Evolutionary conservation across 2,888 invertebrate genomes (phyloP), one percentile per base, ranked within the genome.

Genomic region (Venustoraphidia nigricollis): DNA sequence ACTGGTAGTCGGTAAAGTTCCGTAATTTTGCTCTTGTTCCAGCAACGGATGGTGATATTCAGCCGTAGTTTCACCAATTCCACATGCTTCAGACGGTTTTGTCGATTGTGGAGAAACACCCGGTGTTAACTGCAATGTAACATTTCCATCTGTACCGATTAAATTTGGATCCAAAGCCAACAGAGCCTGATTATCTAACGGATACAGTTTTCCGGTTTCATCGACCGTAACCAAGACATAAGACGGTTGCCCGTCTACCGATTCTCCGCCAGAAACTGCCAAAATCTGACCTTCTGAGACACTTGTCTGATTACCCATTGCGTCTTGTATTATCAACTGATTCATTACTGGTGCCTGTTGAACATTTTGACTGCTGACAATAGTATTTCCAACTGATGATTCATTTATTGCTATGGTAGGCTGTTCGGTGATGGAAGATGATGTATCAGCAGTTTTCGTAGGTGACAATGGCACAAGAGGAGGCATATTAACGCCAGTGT

Each of bases 201-300:
- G 82, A 14, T 79, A 79, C 47, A 81, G 72, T 42, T 78, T 78
- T 41, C 83, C 79, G 48, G 77, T 75, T 54, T 83, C 81, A 56
- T 81, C 81, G n/a, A 82, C 69, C 2, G 77, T 72, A 52, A 86
- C 81, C 36, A 86, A 69, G 61, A 83, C 81, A 60, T 83, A 84
- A 1, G 80, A 78, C 1, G 78, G 75, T 34, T 82, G 79, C 6
- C 84, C 83, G 46, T 82, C 82, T 50, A 78, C 75, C 55, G 79
- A 78, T 56, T 82, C 83, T 3, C 79, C 78, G 14, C 83, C 83
- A 17, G 83, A 83, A 41, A 86, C 71, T 10, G 83, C 83, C 59
- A 82, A 68, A 56, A 83, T 71, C 60, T 81, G 81, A 0, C 79
- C 76, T 58, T 80, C 78, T 2, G 71, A 67, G 36, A 76, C 64